phyloP scores from a whole-genome alignment of 2,113 vertebrate genomes.

The Oriolus oriolus region DNA sequence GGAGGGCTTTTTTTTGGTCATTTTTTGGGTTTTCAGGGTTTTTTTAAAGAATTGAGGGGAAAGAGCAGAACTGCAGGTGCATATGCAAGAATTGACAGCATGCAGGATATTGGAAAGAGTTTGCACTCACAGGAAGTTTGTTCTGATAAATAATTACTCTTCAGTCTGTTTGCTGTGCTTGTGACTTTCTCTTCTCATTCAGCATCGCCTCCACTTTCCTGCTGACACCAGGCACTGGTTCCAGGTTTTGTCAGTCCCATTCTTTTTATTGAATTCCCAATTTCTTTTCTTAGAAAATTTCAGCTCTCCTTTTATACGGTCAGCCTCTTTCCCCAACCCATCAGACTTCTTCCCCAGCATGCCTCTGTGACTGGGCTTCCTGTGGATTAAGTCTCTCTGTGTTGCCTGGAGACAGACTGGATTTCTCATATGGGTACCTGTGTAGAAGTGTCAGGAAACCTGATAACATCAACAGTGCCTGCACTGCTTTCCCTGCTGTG shows the following conservation, averaged over 20 bases:
- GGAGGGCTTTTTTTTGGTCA: accelerated
- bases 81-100: not conserved
- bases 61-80: not conserved
- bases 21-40: not conserved
- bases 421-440: not conserved
- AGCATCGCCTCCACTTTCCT: not conserved
- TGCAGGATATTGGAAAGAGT: not conserved
- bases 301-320: not conserved
- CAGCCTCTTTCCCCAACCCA: not conserved
- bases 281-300: not conserved
- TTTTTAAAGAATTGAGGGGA: not conserved
- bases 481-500: not conserved
- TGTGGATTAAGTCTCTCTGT: not conserved
- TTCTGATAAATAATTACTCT: not conserved
- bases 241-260: not conserved
- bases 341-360: not conserved
- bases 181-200: not conserved
- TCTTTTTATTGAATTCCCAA: not conserved
- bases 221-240: not conserved
- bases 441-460: not conserved
- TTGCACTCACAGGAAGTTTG: not conserved
- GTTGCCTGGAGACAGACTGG: not conserved
- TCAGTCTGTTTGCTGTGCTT: not conserved
- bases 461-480: not conserved
- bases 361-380: accelerated